Evolutionary conservation across 35 echinoderm and acorn worm genomes (phyloP).

Genomic region (Acanthaster planci): DNA sequence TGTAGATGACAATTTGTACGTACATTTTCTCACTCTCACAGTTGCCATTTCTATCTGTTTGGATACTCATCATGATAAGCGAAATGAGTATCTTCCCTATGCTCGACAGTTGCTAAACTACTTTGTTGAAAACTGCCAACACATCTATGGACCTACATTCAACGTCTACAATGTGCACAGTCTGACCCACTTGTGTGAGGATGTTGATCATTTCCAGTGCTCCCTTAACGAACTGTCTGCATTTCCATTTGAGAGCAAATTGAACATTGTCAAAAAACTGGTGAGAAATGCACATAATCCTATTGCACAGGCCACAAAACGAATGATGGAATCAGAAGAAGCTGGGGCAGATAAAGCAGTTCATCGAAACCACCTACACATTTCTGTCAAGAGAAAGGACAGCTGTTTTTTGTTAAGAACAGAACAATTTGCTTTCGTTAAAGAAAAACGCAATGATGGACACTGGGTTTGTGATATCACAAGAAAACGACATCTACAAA

Average conservation of each 20-base stretch:
- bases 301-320: neutral
- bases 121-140: neutral
- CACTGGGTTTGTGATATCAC: neutral
- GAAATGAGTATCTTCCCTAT: neutral
- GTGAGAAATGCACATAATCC: slow-evolving; percentile 6
- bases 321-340: neutral
- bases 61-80: neutral
- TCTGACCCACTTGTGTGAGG: neutral
- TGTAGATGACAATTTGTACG: neutral
- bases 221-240: neutral
- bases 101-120: neutral
- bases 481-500: neutral
- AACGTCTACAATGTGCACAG: neutral
- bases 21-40: neutral
- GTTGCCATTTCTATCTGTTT: neutral
- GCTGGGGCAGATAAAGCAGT: neutral
- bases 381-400: neutral
- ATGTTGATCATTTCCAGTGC: slow-evolving; percentile 5
- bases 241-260: slow-evolving; percentile 7
- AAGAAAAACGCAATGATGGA: neutral
- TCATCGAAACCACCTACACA: neutral
- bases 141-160: slow-evolving; percentile 21
- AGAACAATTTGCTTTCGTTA: neutral
- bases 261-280: neutral
- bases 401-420: neutral